Conservation (phyloP, 2,113 vertebrate genomes). For the Pluvianellus socialis region DNA sequence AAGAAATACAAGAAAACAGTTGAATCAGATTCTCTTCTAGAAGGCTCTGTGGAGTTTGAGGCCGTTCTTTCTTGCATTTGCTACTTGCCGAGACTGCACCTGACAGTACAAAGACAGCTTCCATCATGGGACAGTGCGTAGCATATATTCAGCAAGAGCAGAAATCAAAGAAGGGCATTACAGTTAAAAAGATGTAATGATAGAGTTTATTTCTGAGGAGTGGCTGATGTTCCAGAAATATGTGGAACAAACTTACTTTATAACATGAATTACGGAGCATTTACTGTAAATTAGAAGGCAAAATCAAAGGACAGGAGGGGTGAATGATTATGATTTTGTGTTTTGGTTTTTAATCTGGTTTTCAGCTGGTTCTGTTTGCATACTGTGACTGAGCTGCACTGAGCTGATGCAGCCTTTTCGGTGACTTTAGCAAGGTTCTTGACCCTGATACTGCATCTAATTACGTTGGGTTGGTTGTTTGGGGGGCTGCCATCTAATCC, state of each 20-base stretch:
- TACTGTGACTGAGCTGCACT: neutral
- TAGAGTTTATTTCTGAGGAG: neutral
- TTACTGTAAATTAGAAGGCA: neutral
- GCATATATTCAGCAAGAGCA: neutral
- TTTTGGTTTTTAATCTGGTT: neutral
- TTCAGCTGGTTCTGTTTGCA: neutral
- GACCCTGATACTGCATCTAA: neutral
- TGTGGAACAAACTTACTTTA: neutral
- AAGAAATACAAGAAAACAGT: neutral
- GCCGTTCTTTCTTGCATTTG: neutral
- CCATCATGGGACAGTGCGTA: neutral
- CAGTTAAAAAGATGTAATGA: neutral
- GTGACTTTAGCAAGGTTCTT: neutral
- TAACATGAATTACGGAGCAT: neutral
- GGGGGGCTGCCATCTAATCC: neutral
- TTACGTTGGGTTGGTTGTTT: neutral
- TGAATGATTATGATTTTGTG: neutral
- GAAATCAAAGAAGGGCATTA: conserved; percentile 4
- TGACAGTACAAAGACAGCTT: neutral
- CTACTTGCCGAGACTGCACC: neutral
- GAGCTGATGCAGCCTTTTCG: neutral
- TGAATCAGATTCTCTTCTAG: neutral
- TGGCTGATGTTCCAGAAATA: neutral
- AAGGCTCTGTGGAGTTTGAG: neutral
- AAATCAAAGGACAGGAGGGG: neutral